Base-by-base conservation (phyloP, 1,140 invertebrate species). In the Marisa cornuarietis region DNA sequence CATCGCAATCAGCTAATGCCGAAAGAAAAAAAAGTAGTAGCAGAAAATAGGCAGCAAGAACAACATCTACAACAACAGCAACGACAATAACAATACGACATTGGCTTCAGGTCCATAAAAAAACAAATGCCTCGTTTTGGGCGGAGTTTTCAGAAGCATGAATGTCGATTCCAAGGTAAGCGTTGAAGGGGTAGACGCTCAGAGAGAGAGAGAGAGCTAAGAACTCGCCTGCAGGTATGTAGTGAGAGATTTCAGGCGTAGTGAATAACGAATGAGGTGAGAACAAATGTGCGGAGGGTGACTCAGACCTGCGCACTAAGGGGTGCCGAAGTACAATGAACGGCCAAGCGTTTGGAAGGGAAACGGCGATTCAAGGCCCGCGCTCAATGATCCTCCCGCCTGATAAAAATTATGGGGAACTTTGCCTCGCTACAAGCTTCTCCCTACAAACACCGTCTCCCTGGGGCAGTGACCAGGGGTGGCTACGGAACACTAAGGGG, bases 361-460 rank as follows among this genome's bases (percentile, higher is more conserved):
- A 31, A 13, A 58, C 13, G 24, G 52, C 26, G 54, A 52, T 42
- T 75, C 73, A 75, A 62, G 73, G 54, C 58, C 73, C 4, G 11
- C 31, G 73, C 31, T 52, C 62, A n/a, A 16, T 31, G 73, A 24
- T 24, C 62, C n/a, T 16, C 24, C 18, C 13, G 14, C 63, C 76
- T 77, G 76, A 54, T 77, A 54, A 58, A 77, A 63, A 77, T 66
- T 77, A 66, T 66, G 51, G 76, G 76, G 49, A 77, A 77, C 69
- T 77, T 77, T 68, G 76, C 51, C 76, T 51, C 76, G 76, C 63
- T 77, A 8, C 76, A 5, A 49, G 76, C 76, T 77, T 77, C 76
- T 51, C 54, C 76, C 65, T 52, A 77, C 76, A 77, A 77, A 77
- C 76, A 77, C 49, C 74, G 31, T n/a, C 74, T 76, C 74, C 74